Percentiles rank a stretch among this genome's conserved stretches.
Conservation (phyloP, 1,140 invertebrate genomes). For the Ganaspis sp. region DNA sequence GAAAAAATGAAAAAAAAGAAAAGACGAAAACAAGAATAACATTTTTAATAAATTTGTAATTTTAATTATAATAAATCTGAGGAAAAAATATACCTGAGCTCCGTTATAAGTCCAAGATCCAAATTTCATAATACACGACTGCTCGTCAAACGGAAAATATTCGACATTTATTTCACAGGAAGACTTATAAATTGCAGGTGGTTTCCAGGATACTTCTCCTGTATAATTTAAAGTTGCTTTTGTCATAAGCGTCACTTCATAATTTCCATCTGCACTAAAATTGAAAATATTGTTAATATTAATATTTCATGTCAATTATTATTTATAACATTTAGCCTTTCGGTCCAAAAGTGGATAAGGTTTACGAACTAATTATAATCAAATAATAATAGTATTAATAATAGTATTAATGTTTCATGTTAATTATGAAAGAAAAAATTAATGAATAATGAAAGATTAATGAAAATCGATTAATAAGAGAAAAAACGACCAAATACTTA, state of each 20-base stretch:
- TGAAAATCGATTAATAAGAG: too few relatives aligned
- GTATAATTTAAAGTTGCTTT: slow-evolving; percentile 94
- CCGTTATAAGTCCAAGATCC: slow-evolving; percentile 97
- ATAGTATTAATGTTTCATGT: too few relatives aligned
- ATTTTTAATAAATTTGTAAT: neutral
- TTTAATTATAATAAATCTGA: neutral
- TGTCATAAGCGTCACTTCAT: slow-evolving; percentile 97
- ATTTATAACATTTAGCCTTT: too few relatives aligned
- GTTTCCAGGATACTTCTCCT: slow-evolving; percentile 96
- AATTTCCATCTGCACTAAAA: slow-evolving; percentile 95
- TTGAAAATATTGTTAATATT: too few relatives aligned
- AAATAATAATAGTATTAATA: too few relatives aligned
- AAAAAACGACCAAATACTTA: too few relatives aligned
- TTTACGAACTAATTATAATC: too few relatives aligned
- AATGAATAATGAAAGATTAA: too few relatives aligned
- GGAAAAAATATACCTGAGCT: slow-evolving; percentile 82
- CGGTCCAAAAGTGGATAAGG: too few relatives aligned
- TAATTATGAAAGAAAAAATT: too few relatives aligned
- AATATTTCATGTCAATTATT: too few relatives aligned
- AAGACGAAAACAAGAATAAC: neutral
- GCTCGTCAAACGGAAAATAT: slow-evolving; percentile 96
- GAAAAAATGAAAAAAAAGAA: neutral
- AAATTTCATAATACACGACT: slow-evolving; percentile 96
- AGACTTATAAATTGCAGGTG: slow-evolving; percentile 99
- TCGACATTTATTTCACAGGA: slow-evolving; percentile 97